Percentiles rank a stretch among this genome's conserved stretches.
Conservation (phyloP, 1,140 invertebrate species). For the Campoletis sonorensis region DNA sequence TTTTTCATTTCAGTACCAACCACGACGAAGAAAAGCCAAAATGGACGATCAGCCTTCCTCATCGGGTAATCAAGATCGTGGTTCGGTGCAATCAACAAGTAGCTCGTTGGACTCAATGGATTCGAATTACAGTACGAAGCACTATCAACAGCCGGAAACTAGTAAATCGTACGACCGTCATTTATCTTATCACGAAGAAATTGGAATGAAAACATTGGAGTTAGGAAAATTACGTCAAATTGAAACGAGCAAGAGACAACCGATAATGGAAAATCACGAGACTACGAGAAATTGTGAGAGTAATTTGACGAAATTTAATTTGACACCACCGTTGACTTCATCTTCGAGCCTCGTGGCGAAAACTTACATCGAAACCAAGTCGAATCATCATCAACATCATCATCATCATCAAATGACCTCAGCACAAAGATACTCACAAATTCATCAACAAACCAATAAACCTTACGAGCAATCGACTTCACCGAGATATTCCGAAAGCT, state of each 20-base stretch:
- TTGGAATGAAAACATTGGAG: conserved; percentile 59
- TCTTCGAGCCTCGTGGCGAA: conserved; percentile 46
- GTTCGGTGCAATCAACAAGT: conserved; percentile 51
- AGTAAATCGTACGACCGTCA: conserved; percentile 67
- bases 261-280: conserved; percentile 46
- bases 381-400: conserved; percentile 47
- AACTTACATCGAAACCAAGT: conserved; percentile 62
- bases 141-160: conserved; percentile 60
- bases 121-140: conserved; percentile 63
- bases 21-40: conserved; percentile 72
- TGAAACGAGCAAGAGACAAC: conserved; percentile 58
- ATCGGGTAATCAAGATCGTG: conserved; percentile 54
- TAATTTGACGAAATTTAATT: conserved; percentile 57
- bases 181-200: conserved; percentile 58
- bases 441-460: conserved; percentile 56
- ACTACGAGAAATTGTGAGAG: conserved; percentile 60
- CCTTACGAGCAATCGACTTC: conserved; percentile 66
- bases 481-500: conserved; percentile 61
- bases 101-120: conserved; percentile 61
- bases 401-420: conserved; percentile 40
- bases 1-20: conserved; percentile 71
- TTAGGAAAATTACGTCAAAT: conserved; percentile 57
- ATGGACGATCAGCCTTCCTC: conserved; percentile 68
- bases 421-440: conserved; percentile 60
- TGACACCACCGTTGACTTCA: conserved; percentile 34